Evolutionary conservation across 1,140 invertebrate genomes (phyloP).

Genomic region (Drosophila virilis): DNA sequence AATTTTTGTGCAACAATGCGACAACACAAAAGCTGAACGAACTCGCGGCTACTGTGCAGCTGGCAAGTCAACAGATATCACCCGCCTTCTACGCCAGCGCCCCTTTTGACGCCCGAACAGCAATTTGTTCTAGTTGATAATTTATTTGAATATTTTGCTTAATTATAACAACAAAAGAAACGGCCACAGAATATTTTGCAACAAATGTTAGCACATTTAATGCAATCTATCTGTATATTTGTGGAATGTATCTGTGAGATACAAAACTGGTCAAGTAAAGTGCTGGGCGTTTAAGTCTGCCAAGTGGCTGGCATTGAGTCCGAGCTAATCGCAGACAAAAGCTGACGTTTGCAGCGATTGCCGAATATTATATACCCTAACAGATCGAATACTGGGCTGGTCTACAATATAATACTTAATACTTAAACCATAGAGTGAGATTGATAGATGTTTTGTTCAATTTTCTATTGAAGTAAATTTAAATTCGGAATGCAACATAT

Average conservation of each 20-base stretch:
- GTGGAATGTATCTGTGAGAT: conserved; percentile 49
- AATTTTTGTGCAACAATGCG: conserved; percentile 75
- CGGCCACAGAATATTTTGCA: conserved; percentile 40
- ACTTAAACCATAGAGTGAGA: no score
- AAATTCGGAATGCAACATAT: background rate
- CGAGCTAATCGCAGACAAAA: conserved; percentile 48
- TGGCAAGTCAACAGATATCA: conserved; percentile 30
- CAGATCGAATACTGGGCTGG: background rate
- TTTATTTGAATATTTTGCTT: conserved; percentile 80
- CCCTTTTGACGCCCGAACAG: background rate
- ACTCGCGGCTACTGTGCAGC: conserved; percentile 65
- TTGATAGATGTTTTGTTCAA: no score
- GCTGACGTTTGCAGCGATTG: background rate
- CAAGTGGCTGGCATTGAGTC: conserved; percentile 58
- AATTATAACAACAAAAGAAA: conserved; percentile 70
- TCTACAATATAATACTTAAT: background rate
- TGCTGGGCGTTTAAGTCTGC: conserved; percentile 37
- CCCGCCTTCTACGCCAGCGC: background rate
- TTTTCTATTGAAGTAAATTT: no score
- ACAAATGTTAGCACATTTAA: conserved; percentile 15
- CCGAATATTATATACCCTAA: background rate
- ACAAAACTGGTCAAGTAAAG: conserved; percentile 49
- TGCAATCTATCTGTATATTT: conserved; percentile 15
- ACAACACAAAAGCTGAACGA: conserved; percentile 62
- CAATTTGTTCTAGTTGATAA: conserved; percentile 77